These are phyloP conservation scores for Metopia argyrocephala DNA, from an alignment of 2,888 invertebrate species.

Conservation along the genomic window DNA sequence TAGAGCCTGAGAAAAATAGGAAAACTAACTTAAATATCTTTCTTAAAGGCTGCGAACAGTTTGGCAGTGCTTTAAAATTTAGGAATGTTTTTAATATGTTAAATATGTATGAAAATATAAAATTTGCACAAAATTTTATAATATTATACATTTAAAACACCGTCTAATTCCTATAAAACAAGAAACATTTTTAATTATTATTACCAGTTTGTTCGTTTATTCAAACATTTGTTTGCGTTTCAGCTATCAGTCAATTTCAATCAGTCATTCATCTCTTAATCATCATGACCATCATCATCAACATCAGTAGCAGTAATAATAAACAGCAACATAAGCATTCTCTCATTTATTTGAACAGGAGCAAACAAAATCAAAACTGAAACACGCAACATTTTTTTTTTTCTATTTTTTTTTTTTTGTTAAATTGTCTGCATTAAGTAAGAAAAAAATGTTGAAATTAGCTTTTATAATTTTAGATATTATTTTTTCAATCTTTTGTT, in stretches of 20 bases:
- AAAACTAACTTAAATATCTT: too few relatives aligned
- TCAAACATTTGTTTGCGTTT: background rate
- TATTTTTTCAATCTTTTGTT: background rate
- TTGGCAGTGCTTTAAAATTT: too few relatives aligned
- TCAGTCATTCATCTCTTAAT: slow-evolving; percentile 8
- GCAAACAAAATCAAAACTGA: background rate
- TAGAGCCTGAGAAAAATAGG: too few relatives aligned
- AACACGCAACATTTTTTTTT: slow-evolving; percentile 16
- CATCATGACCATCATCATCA: background rate
- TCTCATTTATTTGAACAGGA: too few relatives aligned
- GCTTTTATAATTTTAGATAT: background rate
- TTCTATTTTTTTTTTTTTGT: slow-evolving; percentile 7
- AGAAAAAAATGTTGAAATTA: too few relatives aligned
- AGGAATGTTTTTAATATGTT: too few relatives aligned
- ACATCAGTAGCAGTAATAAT: background rate
- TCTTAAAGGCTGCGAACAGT: too few relatives aligned
- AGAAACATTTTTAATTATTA: background rate
- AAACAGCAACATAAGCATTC: background rate
- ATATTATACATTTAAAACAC: too few relatives aligned
- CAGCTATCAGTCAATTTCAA: background rate
- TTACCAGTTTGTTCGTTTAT: too few relatives aligned
- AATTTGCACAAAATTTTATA: too few relatives aligned
- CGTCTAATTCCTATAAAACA: too few relatives aligned
- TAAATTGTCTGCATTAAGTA: background rate
- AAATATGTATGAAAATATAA: too few relatives aligned